Evolutionary conservation across 2,797 vertebrate genomes (phyloP).

Genomic region (Muraenolepis orangiensis): DNA sequence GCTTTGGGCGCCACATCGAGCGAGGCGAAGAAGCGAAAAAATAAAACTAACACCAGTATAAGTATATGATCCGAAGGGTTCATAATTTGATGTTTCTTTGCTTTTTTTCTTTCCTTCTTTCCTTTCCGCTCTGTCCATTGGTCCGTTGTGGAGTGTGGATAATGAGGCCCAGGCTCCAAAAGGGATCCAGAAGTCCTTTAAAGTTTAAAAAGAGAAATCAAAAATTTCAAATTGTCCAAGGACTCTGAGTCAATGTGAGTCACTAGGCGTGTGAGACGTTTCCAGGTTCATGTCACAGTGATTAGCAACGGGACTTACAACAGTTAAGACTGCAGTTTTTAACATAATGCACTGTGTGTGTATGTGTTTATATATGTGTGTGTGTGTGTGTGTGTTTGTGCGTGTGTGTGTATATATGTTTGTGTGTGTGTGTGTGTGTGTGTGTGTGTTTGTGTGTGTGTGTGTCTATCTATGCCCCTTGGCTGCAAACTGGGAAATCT

Average conservation of each 20-base stretch:
- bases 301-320: constrained; percentile 10
- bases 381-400: no score
- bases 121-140: constrained; percentile 31
- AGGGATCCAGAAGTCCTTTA: constrained; percentile 21
- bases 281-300: constrained; percentile 21
- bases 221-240: constrained; percentile 9
- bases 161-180: constrained; percentile 37
- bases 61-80: constrained; percentile 41
- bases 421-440: no score
- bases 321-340: background rate
- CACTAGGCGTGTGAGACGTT: constrained; percentile 12
- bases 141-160: constrained; percentile 28
- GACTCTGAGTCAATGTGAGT: background rate
- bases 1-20: constrained; percentile 43
- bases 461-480: no score
- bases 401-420: no score
- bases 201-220: constrained; percentile 19
- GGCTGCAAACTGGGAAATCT: no score
- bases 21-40: no score
- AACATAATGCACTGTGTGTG: background rate
- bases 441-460: no score
- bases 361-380: no score
- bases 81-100: constrained; percentile 34
- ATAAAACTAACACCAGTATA: no score
- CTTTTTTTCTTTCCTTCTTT: constrained; percentile 19